Conservation (phyloP, 1,140 invertebrate genomes). For the Pemphigus obesinymphae region DNA sequence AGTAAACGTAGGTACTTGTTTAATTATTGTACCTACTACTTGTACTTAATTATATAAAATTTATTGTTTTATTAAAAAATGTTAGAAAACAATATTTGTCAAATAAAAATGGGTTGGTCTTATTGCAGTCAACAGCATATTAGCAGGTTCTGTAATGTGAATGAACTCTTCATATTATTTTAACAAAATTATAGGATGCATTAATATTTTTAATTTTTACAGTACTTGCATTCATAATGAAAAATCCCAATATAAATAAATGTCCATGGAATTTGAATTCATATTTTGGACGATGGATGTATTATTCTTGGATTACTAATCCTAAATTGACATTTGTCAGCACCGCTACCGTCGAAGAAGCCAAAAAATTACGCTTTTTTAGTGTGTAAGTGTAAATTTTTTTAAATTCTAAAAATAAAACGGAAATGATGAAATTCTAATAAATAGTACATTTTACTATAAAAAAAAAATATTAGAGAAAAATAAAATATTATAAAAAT, state of each 20-base stretch:
- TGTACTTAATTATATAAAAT: too few species aligned
- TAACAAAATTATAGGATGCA: too few species aligned
- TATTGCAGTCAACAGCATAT: too few species aligned
- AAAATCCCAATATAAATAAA: neutral
- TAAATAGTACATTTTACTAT: neutral
- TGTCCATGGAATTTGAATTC: constrained; percentile 14
- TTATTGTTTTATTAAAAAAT: too few species aligned
- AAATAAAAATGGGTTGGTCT: too few species aligned
- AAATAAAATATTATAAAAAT: too few species aligned
- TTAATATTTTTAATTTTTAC: neutral
- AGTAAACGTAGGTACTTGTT: too few species aligned
- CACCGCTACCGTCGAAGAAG: neutral
- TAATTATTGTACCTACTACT: too few species aligned
- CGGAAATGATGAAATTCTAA: neutral
- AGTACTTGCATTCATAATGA: neutral
- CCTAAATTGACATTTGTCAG: neutral
- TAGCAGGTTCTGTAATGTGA: too few species aligned
- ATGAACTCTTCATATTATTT: too few species aligned
- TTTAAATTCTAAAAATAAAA: neutral
- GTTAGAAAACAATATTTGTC: too few species aligned
- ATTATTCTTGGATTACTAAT: constrained; percentile 20
- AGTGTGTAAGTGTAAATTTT: neutral
- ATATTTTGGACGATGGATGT: constrained; percentile 1
- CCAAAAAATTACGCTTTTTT: neutral
- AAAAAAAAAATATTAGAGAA: neutral